Evolutionary conservation across 35 echinoderm and acorn worm genomes (phyloP), one percentile per base, ranked within the genome.

Genomic region (Hemicentrotus pulcherrimus): DNA sequence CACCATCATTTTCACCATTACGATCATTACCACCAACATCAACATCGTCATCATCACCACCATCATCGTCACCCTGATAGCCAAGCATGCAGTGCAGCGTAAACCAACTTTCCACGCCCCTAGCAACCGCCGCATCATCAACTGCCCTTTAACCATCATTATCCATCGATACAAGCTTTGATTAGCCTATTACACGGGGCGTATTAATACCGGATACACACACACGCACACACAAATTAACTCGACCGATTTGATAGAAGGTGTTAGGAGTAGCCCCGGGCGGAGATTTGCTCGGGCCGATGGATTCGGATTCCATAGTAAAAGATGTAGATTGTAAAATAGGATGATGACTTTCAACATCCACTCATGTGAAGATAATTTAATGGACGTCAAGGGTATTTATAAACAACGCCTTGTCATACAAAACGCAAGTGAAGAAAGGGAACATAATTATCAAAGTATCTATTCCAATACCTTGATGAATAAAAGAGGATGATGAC

Each of bases 181-280:
- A 78, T 78, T 78, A 78, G 65, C 65, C 65, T 78, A 78, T 78
- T 78, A 78, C 65, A 78, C 65, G 65, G 19, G 19, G 65, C 65
- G 65, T 78, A 78, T 78, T 78, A 78, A 78, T 78, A 78, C 65
- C 65, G 65, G 65, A 78, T 78, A 78, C 65, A 78, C 65, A 78
- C 65, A 78, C 65, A 78, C 65, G 35, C 35, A 41, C 35, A 41
- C 35, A 41, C 35, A 41, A 78, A 78, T 78, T 78, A 78, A 78
- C 65, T 78, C 65, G 19, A 78, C 65, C 65, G 65, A 28, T 78
- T 78, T 78, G 65, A 78, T 18, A 22, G 65, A 78, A 78, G 65
- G 65, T 78, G 65, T 78, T 22, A n/a, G 65, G 65, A 28, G 65
- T 78, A 28, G 65, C 65, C 65, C 5, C 65, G 22, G 65, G 65